Conservation (phyloP, 1,140 invertebrate species). For the Metopolophium dirhodum region DNA sequence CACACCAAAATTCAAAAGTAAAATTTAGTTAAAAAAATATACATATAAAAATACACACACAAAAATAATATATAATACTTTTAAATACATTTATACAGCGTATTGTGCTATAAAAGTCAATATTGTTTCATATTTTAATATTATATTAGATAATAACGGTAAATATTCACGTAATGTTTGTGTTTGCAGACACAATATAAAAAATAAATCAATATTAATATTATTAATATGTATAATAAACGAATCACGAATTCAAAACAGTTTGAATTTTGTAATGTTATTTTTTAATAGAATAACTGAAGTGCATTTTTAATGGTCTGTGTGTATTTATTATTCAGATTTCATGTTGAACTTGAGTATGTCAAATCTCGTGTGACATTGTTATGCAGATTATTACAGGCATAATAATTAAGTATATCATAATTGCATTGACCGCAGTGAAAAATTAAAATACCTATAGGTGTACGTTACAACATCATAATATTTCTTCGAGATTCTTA, state of each 20-base stretch:
- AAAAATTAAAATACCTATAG: not conserved
- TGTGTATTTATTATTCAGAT: not conserved
- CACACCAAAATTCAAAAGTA: not conserved
- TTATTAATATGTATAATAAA: not conserved
- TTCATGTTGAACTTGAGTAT: not conserved
- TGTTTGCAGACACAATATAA: not conserved
- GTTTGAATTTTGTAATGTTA: not conserved
- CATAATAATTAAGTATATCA: not conserved
- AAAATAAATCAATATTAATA: not conserved
- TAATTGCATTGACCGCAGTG: not conserved
- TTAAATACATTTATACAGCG: not conserved
- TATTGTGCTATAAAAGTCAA: not conserved
- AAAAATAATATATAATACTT: not conserved
- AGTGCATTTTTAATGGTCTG: not conserved
- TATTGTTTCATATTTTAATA: not conserved
- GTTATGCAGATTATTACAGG: not conserved
- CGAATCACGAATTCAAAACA: not conserved
- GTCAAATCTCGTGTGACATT: not conserved
- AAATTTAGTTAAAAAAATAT: not conserved
- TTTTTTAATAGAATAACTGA: not conserved
- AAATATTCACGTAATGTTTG: not conserved
- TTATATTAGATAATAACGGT: not conserved
- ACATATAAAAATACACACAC: not conserved
- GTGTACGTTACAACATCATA: not conserved
- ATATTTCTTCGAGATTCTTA: not conserved